These are phyloP conservation scores for Ennomos fuscantarius DNA, from an alignment of 2,888 invertebrate species.

Conservation along the genomic window DNA sequence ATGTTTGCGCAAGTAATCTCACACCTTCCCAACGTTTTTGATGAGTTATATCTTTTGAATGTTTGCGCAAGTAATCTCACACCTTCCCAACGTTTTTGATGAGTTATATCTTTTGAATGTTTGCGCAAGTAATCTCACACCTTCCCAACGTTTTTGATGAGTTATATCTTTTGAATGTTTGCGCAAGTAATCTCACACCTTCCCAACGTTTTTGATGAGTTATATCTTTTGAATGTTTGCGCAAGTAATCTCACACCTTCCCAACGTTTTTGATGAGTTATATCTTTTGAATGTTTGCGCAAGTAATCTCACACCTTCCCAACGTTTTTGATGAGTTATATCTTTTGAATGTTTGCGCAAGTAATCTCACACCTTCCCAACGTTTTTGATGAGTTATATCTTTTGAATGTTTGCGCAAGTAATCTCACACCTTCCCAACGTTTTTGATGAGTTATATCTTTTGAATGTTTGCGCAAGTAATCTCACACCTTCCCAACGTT, in stretches of 20 bases:
- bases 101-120: constrained; percentile 22
- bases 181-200: constrained; percentile 22
- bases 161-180: constrained; percentile 24
- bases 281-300: constrained; percentile 22
- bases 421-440: constrained; percentile 22
- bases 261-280: constrained; percentile 13
- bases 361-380: constrained; percentile 23
- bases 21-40: constrained; percentile 21
- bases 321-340: constrained; percentile 13
- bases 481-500: constrained; percentile 21
- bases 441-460: constrained; percentile 17
- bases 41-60: constrained; percentile 20
- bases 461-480: constrained; percentile 20
- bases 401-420: constrained; percentile 21
- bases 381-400: constrained; percentile 13
- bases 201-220: constrained; percentile 13
- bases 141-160: constrained; percentile 16
- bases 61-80: constrained; percentile 21
- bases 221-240: constrained; percentile 24
- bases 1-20: constrained; percentile 21
- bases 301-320: constrained; percentile 22
- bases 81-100: constrained; percentile 19
- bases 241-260: constrained; percentile 21
- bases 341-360: constrained; percentile 21
- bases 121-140: constrained; percentile 22